A percentile compares a stretch with the other conserved stretches of the same genome.
Conservation (phyloP, 2,888 invertebrate genomes). For the Polyommatus icarus region DNA sequence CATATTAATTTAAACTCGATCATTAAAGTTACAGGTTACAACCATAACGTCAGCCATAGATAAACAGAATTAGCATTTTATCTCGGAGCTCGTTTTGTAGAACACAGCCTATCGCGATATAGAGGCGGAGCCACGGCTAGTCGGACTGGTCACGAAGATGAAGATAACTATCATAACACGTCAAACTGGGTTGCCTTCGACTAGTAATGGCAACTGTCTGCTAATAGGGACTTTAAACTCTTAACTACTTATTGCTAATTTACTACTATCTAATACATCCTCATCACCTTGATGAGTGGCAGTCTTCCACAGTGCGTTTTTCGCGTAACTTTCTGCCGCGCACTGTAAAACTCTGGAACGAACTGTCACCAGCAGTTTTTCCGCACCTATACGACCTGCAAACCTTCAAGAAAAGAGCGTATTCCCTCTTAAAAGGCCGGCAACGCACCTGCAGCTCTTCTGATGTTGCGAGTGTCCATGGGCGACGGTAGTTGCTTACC, state of each 20-base stretch:
- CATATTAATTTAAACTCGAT: conserved; percentile 17
- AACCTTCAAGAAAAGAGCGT: too few species aligned
- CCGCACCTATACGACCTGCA: too few species aligned
- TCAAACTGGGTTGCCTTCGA: conserved; percentile 8
- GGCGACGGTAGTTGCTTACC: too few species aligned
- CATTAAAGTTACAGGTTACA: conserved; percentile 11
- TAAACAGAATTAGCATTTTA: conserved; percentile 14
- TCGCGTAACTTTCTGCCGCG: too few species aligned
- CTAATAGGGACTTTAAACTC: background rate
- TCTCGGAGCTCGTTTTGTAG: conserved; percentile 11
- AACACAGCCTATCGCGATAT: background rate
- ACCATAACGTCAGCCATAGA: conserved; percentile 15
- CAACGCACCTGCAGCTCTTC: too few species aligned
- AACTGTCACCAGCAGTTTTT: too few species aligned
- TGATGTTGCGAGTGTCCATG: too few species aligned
- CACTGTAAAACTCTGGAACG: too few species aligned
- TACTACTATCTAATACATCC: too few species aligned
- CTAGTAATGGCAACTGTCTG: background rate
- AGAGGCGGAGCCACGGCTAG: background rate
- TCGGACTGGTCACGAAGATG: conserved; percentile 15
- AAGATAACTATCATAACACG: conserved; percentile 18
- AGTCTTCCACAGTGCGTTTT: too few species aligned
- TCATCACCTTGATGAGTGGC: too few species aligned
- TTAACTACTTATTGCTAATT: background rate
- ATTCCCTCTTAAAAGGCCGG: too few species aligned